Evolutionary conservation across 37 sponge, comb jelly and placozoan species (phyloP).

Genomic region (Theonella swinhoei): DNA sequence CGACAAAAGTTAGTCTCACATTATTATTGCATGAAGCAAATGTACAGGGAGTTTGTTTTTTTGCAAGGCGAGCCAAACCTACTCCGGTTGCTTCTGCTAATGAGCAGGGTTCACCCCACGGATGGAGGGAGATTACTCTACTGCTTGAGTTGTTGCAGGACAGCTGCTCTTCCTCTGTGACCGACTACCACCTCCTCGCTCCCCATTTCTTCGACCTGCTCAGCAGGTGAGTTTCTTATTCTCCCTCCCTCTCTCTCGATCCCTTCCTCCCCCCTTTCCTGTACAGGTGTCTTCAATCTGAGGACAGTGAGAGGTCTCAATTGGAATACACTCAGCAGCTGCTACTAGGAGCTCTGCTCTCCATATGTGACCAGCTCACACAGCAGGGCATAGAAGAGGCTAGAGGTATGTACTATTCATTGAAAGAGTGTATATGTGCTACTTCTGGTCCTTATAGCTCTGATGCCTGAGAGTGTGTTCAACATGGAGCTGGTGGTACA

Average conservation of each 20-base stretch:
- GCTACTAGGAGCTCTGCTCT: constrained; percentile 43
- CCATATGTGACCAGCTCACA: constrained; percentile 32
- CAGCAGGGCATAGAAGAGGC: background rate
- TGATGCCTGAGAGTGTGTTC: constrained; percentile 74
- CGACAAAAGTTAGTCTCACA: constrained; percentile 21
- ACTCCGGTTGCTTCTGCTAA: background rate
- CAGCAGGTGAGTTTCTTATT: constrained; percentile 8
- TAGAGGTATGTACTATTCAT: constrained; percentile 8
- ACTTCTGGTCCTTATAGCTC: constrained; percentile 1
- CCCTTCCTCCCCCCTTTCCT: background rate
- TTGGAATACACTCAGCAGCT: constrained; percentile 76
- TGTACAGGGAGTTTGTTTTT: too few relatives aligned
- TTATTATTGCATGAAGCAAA: too few relatives aligned
- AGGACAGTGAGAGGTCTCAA: constrained; percentile 1
- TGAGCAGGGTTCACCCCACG: constrained; percentile 4
- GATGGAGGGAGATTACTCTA: constrained; percentile 57
- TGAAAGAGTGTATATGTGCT: background rate
- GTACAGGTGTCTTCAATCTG: constrained; percentile 40
- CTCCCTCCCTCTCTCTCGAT: background rate
- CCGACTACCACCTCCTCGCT: constrained; percentile 46
- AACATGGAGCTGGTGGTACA: constrained; percentile 86
- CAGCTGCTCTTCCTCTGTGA: background rate
- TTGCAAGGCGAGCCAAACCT: too few relatives aligned
- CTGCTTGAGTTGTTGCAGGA: constrained; percentile 67
- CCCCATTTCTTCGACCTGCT: constrained; percentile 62